A percentile compares a stretch with the other conserved stretches of the same genome.
Conservation (phyloP, 2,888 invertebrate genomes). For the Parascotia fuliginaria region DNA sequence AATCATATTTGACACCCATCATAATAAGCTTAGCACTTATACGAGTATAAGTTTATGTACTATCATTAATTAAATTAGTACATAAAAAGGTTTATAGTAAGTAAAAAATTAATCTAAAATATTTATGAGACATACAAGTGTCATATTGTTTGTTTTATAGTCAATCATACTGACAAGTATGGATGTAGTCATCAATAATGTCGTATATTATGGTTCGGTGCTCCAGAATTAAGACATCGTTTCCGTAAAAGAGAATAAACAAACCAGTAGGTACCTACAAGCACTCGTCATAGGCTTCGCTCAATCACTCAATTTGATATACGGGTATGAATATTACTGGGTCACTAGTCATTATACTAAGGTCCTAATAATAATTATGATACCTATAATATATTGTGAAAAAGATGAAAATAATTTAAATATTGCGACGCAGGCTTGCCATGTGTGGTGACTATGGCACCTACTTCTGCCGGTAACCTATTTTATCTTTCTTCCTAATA, state of each 20-base stretch:
- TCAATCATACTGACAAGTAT: slow-evolving; percentile 27
- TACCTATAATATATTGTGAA: too few species aligned
- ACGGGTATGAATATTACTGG: slow-evolving; percentile 2
- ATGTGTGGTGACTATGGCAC: too few species aligned
- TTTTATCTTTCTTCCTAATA: too few species aligned
- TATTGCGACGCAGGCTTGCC: too few species aligned
- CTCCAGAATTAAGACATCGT: background rate
- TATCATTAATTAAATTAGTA: too few species aligned
- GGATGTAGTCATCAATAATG: slow-evolving; percentile 28
- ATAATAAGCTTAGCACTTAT: too few species aligned
- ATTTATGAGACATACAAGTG: slow-evolving; percentile 15
- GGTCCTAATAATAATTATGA: too few species aligned
- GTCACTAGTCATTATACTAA: too few species aligned
- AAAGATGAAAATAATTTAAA: too few species aligned
- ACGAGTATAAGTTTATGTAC: too few species aligned
- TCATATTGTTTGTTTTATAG: slow-evolving; percentile 28
- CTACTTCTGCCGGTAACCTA: too few species aligned
- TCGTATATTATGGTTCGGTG: background rate
- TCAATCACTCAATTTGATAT: slow-evolving; percentile 3
- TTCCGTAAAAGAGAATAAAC: slow-evolving; percentile 1
- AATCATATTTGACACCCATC: too few species aligned
- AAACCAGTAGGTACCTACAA: background rate
- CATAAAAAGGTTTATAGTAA: background rate
- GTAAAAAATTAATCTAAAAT: background rate
- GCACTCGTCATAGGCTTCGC: background rate